phyloP scores from a whole-genome alignment of 2,113 vertebrate species.

The Vireo altiloquus region DNA sequence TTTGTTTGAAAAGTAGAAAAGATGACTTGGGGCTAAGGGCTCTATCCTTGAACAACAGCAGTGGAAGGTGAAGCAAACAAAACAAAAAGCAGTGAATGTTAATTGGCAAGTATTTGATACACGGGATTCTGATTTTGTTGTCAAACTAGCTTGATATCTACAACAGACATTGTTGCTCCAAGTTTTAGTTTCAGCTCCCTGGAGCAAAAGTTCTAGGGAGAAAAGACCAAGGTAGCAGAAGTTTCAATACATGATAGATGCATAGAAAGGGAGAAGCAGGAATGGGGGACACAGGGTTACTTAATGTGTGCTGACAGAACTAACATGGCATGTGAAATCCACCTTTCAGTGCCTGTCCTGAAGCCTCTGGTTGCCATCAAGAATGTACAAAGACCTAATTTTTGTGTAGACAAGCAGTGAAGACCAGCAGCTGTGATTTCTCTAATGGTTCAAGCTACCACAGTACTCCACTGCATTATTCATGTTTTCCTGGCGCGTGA shows the following conservation, averaged over 20 bases:
- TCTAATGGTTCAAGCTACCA: neutral
- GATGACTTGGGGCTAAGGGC: neutral
- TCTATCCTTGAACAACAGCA: neutral
- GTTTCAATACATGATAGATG: neutral
- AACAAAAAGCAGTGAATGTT: neutral
- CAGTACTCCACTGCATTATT: neutral
- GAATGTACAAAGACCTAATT: neutral
- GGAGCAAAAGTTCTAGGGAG: neutral
- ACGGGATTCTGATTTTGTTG: neutral
- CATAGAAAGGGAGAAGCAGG: rapidly evolving
- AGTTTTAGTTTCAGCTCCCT: neutral
- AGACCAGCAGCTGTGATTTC: neutral
- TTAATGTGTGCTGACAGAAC: neutral
- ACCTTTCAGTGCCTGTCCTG: neutral
- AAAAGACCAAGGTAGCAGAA: neutral
- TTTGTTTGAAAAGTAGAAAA: neutral
- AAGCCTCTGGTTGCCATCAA: neutral
- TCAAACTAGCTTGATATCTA: neutral
- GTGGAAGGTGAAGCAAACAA: neutral
- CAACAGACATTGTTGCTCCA: neutral
- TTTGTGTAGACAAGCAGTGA: neutral
- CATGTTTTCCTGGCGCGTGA: neutral
- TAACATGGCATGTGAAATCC: neutral
- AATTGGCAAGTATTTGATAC: neutral
- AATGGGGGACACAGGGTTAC: neutral